Percentiles rank a stretch among this genome's conserved stretches.
phyloP scores from a whole-genome alignment of 2,888 invertebrate genomes.

The Ectemnius continuus region DNA sequence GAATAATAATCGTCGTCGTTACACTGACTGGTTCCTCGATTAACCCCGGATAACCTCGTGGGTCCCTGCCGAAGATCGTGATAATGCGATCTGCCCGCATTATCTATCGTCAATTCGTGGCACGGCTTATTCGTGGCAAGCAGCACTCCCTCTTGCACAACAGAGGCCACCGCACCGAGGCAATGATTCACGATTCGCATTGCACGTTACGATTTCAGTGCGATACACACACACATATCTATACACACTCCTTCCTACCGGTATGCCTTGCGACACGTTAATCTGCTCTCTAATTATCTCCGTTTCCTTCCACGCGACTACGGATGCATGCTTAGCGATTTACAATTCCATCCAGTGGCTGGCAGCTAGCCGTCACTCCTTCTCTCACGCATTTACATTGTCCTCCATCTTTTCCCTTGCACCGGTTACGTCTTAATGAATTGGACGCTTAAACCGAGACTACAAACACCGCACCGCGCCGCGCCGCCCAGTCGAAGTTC shows the following conservation, averaged over 20 bases:
- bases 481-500: no score
- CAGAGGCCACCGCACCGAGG: conserved; percentile 29
- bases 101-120: conserved; percentile 66
- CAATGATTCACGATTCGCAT: conserved; percentile 69
- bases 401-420: no score
- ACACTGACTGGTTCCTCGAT: conserved; percentile 62
- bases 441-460: no score
- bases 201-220: conserved; percentile 62
- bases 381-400: no score
- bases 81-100: conserved; percentile 66
- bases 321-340: conserved; percentile 26
- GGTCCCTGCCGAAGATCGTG: conserved; percentile 59
- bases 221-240: conserved; percentile 46
- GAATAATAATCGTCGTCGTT: conserved; percentile 59
- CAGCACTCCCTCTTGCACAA: conserved; percentile 55
- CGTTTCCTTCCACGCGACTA: conserved; percentile 38
- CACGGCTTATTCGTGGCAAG: conserved; percentile 46
- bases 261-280: conserved; percentile 48
- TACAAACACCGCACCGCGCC: no score
- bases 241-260: conserved; percentile 18
- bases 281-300: conserved; percentile 52
- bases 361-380: not conserved
- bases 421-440: no score
- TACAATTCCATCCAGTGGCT: conserved; percentile 25
- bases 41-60: conserved; percentile 66